Evolutionary conservation across 1,140 invertebrate species (phyloP).

Genomic region (Aradophagus sp.): DNA sequence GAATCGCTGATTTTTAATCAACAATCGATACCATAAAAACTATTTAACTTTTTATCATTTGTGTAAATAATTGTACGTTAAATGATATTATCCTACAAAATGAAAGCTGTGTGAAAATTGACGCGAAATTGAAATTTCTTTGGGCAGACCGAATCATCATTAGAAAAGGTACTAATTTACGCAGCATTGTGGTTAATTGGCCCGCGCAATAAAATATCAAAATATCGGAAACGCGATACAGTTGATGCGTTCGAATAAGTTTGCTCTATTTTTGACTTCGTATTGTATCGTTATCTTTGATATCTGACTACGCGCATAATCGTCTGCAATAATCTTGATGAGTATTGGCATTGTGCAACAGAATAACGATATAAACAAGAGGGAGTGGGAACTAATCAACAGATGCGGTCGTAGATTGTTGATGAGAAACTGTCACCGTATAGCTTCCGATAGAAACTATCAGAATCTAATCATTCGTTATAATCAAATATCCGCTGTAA

Average conservation of each 20-base stretch:
- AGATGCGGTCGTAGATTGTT: slow-evolving; percentile 40
- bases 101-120: too few species aligned
- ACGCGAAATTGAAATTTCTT: too few species aligned
- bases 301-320: slow-evolving; percentile 18
- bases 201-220: too few species aligned
- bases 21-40: too few species aligned
- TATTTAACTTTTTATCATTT: too few species aligned
- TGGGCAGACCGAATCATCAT: too few species aligned
- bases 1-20: too few species aligned
- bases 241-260: background rate
- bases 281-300: slow-evolving; percentile 12
- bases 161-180: too few species aligned
- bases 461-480: slow-evolving; percentile 43
- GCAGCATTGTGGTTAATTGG: too few species aligned
- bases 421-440: slow-evolving; percentile 39
- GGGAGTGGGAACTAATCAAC: slow-evolving; percentile 38
- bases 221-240: too few species aligned
- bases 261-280: slow-evolving; percentile 1
- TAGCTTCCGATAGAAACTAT: slow-evolving; percentile 23
- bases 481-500: slow-evolving; percentile 49
- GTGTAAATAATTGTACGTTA: too few species aligned
- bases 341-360: slow-evolving; percentile 15
- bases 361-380: slow-evolving; percentile 34
- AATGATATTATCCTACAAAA: too few species aligned
- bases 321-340: slow-evolving; percentile 24